Evolutionary conservation across 2,888 invertebrate species (phyloP), one percentile per base, ranked within the genome.

Genomic region (Mythimna impura): DNA sequence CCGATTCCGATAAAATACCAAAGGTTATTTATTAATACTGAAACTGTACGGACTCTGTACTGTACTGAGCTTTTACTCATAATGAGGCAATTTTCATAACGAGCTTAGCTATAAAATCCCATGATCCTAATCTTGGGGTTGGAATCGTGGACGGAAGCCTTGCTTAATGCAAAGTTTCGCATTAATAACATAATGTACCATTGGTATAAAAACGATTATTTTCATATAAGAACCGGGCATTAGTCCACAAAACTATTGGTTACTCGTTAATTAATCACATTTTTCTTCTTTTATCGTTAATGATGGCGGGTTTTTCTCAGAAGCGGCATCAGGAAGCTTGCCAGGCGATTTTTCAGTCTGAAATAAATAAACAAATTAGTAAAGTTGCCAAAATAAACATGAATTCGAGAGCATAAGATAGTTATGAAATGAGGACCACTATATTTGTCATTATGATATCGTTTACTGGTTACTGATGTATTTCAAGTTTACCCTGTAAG

Each of bases 281-380:
- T 68, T 73, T 55, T 55, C 47, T 55, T 70, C 52, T 66, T 74
- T 52, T 70, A 36, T 71, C 36, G 61, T 89, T 85, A 93, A 73
- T 95, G 95, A 78, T 95, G 94, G 71, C 94, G 93, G 61, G 93
- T 92, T 86, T 92, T 93, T 77, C 94, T 92, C 70, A 97, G 89
- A 20, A 97, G 90, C 1, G 97, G 97, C 76, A 96, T 89, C 82
- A 97, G 91, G 66, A 97, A 91, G 84, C 93, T 96, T 20, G 96
- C 95, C 52, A 97, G 89, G 30, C 96, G 95, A 71, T 96, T 92
- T 83, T 95, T 96, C 86, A 96, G 89, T 88, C 97, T 97, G 81
- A 90, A 91, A 81, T 87, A 89, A 88, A 85, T 22, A 81, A 82
- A 76, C 7, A 73, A 25, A 62, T 68, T 14, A 25, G 58, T 75